Base-by-base conservation (phyloP, 1,140 invertebrate species). In the Danaus melanippus region DNA sequence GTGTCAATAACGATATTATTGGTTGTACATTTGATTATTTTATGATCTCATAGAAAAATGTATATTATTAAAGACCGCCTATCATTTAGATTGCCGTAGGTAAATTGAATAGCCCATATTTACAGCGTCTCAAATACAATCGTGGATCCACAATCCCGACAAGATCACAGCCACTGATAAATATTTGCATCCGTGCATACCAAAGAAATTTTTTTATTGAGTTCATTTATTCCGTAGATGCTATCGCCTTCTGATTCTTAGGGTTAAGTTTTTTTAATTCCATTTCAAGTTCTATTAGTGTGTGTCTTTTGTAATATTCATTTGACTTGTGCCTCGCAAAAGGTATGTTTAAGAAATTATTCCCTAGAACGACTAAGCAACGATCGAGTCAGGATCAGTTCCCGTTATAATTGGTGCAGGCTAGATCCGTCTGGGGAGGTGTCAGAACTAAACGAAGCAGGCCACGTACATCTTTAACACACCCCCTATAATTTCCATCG, bases 341-440 rank as follows among this genome's bases (percentile, higher is more conserved):
- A 67, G 69, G 69, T 71, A 62, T 64, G 69, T 67, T 71, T 71
- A 71, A 69, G 66, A 64, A 71, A 71, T 71, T 69, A 71, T 64
- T 62, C 53, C 59, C 47, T 57, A 59, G 57, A 64, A 59, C 60
- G 62, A 64, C 69, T 62, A 61, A 61, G 59, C 57, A 64, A 57
- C 58, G 60, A 58, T 64, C 59, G 57, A 66, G 66, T 56, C 64
- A 66, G 62, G 61, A 55, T 56, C 51, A 62, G 42, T 60, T 71
- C 62, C 69, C 69, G 69, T 71, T 71, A 71, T 71, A 71, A 71
- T 71, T 68, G 60, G 62, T 57, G 46, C 48, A 57, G 66, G 60
- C 62, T 64, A 61, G 65, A 56, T 62, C 51, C 66, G 59, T 59
- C 63, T 62, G 61, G 61, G 53, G 57, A 69, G 66, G 69, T 71